Conservation (phyloP, 2,888 invertebrate species). For the Entomobrya multifasciata region DNA sequence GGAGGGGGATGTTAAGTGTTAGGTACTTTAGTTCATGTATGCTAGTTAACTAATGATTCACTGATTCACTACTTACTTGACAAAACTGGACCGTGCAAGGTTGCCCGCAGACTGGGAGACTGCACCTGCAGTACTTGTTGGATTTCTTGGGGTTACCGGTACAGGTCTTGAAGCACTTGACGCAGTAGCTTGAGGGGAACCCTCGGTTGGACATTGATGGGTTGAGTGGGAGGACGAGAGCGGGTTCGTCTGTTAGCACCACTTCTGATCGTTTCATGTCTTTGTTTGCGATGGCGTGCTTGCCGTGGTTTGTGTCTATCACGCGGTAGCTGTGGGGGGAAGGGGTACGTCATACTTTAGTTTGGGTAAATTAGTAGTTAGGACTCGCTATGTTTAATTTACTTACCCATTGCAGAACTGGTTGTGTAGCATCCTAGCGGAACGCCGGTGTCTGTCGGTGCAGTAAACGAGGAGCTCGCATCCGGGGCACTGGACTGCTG, state of each 20-base stretch:
- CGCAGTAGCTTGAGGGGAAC: neutral
- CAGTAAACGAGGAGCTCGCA: neutral
- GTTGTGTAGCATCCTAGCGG: neutral
- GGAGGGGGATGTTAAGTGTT: too few species aligned
- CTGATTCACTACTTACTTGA: too few species aligned
- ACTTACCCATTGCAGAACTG: neutral
- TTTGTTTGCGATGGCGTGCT: conserved; percentile 8
- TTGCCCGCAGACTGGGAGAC: neutral
- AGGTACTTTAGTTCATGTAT: too few species aligned
- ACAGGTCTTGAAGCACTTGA: neutral
- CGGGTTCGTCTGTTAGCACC: neutral
- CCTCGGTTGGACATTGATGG: neutral
- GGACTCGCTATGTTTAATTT: neutral
- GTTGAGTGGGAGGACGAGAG: neutral
- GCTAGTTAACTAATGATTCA: too few species aligned
- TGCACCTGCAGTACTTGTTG: neutral
- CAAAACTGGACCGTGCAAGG: neutral
- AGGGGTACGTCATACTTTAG: too few species aligned
- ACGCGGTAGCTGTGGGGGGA: too few species aligned
- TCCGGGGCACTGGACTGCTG: neutral
- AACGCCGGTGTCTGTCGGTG: neutral
- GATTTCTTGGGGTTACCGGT: too few species aligned
- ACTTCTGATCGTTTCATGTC: neutral
- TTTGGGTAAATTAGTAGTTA: neutral
- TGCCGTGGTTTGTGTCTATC: neutral